Conservation (phyloP, 2,113 vertebrate species). For the Festucalex cinctus region DNA sequence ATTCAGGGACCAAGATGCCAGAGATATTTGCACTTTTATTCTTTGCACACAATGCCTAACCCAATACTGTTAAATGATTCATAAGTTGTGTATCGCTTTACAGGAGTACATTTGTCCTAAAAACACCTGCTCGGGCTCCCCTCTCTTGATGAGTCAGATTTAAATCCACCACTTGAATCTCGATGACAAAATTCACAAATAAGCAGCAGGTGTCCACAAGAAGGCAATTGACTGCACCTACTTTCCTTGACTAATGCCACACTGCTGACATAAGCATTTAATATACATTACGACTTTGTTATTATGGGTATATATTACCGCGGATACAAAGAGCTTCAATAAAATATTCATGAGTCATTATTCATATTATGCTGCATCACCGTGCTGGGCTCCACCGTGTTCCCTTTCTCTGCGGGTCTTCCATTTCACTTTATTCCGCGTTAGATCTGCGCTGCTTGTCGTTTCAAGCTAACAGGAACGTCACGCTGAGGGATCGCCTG, state of each 20-base stretch:
- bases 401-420: neutral
- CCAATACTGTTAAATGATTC: no score
- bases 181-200: neutral
- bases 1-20: no score
- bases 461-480: neutral
- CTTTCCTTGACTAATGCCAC: constrained; percentile 38
- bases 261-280: constrained; percentile 38
- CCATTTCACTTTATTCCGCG: neutral
- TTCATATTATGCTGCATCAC: constrained; percentile 55
- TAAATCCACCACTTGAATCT: no score
- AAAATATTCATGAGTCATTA: constrained; percentile 54
- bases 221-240: constrained; percentile 14
- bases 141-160: no score
- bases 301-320: constrained; percentile 45
- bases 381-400: neutral
- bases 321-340: constrained; percentile 42
- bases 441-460: neutral
- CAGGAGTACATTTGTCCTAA: no score
- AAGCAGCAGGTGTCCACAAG: constrained; percentile 5
- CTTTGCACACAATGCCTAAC: no score
- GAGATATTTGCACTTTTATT: no score
- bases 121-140: no score
- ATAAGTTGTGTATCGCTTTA: no score
- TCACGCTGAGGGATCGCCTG: neutral
- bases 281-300: constrained; percentile 49